Percentiles rank a stretch among this genome's conserved stretches.
phyloP scores from a whole-genome alignment of 2,888 invertebrate species.

The Lasioglossum villosulum region DNA sequence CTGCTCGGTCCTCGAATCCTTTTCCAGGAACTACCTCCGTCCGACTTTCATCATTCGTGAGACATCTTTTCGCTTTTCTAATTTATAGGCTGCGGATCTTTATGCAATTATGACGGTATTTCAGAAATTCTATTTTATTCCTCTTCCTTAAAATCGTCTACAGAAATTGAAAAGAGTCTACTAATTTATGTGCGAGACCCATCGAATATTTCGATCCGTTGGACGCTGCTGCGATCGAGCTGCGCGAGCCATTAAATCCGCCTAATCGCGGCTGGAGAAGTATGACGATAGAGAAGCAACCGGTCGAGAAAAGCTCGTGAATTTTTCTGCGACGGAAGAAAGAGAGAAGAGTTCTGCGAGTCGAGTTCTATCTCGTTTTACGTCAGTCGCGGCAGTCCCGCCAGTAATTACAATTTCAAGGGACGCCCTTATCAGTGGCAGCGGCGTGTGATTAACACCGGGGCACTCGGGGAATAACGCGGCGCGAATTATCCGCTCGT shows the following conservation, averaged over 20 bases:
- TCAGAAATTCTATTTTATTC: too few species aligned
- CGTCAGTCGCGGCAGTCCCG: constrained; percentile 11
- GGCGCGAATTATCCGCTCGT: constrained; percentile 54
- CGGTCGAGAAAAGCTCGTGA: neutral
- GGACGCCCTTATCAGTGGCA: constrained; percentile 38
- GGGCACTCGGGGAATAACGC: constrained; percentile 27
- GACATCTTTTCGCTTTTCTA: too few species aligned
- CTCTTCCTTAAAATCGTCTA: too few species aligned
- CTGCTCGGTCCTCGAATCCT: neutral
- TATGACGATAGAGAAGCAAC: neutral
- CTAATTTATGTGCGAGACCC: too few species aligned
- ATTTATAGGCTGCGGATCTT: too few species aligned
- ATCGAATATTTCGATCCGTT: too few species aligned
- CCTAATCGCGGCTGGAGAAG: neutral
- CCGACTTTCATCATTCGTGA: too few species aligned
- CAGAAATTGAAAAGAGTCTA: too few species aligned
- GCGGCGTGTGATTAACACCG: constrained; percentile 50
- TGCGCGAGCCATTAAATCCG: neutral
- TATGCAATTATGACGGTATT: too few species aligned
- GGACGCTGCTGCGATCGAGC: too few species aligned
- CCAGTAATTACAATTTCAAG: constrained; percentile 49
- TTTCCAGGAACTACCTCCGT: neutral
- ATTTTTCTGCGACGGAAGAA: neutral
- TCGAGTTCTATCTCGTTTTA: neutral
- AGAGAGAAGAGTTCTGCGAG: neutral